A percentile compares a stretch with the other conserved stretches of the same genome.
Evolutionary conservation across 2,797 vertebrate species (phyloP).

Genomic region (Propithecus perrieri): DNA sequence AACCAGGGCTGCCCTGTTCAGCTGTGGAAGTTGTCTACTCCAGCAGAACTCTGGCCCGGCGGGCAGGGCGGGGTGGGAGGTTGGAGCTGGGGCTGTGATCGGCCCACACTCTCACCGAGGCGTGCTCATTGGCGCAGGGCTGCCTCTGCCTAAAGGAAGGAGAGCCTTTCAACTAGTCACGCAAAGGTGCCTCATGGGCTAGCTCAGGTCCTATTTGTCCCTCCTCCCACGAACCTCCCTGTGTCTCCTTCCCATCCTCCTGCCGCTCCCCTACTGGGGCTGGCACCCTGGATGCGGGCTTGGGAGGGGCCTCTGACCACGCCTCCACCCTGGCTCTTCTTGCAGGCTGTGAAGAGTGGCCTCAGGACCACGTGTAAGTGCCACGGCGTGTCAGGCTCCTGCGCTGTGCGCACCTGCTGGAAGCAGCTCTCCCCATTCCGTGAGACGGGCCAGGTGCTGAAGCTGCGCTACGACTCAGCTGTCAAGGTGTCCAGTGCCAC

Average conservation of each 20-base stretch:
- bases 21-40: neutral
- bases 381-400: conserved; percentile 97
- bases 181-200: neutral
- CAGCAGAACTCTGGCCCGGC: neutral
- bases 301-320: neutral
- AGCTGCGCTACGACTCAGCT: conserved; percentile 93
- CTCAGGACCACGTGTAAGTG: conserved; percentile 99
- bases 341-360: conserved; percentile 95
- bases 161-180: neutral
- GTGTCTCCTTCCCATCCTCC: neutral
- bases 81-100: neutral
- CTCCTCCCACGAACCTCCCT: neutral
- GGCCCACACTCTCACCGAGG: neutral
- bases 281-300: neutral
- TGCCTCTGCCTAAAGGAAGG: neutral
- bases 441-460: conserved; percentile 94
- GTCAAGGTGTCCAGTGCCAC: conserved; percentile 94
- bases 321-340: neutral
- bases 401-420: conserved; percentile 97
- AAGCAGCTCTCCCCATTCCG: conserved; percentile 98
- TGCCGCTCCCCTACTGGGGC: accelerated
- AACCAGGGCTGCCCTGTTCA: neutral
- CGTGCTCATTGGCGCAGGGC: neutral
- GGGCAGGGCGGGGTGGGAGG: too few species aligned
- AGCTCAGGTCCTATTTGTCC: neutral